Evolutionary conservation across 1,140 invertebrate species (phyloP), one percentile per base, ranked within the genome.

Genomic region (Frieseomelitta varia): DNA sequence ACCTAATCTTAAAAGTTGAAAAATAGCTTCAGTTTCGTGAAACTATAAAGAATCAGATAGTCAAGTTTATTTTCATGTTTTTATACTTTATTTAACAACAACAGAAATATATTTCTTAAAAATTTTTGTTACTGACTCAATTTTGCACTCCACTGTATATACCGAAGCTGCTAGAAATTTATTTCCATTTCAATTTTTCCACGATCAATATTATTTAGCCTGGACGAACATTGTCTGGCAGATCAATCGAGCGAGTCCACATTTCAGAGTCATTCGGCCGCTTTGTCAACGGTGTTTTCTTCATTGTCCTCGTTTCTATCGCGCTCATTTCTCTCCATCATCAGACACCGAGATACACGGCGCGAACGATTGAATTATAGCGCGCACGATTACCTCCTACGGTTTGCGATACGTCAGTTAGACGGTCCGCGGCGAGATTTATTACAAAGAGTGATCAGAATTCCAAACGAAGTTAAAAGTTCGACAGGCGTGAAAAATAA

Each of bases 381-480:
- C 24, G 34, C 21, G 34, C 68, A 8, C 21, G 30, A 39, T 39
- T 21, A 39, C 34, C n/a, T 39, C 34, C 12, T 4, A n/a, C 21
- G 6, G 68, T 47, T 47, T 2, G 15, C 30, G 30, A 30, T 53
- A 67, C 10, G 17, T 27, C n/a, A 6, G 2, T 8, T 8, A 11
- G 14, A 27, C 17, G 27, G 12, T 47, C 8, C 6, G 24, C 21
- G 17, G 34, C 21, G 27, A 67, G 27, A 34, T 53, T 78, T 53
- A 34, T 27, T 14, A 53, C 30, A 8, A 24, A 30, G 24, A 34
- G 0, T 21, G 76, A 78, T 67, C 30, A 74, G 19, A 21, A 11
- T 27, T 3, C 4, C 17, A 17, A 4, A 27, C 24, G 19, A 30
- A 39, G 77, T 77, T 83, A 83, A 77, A 83, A 83, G 74, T 83